These are phyloP conservation scores for Rattus norvegicus DNA, from an alignment of 2,113 vertebrate species.

Conservation along the genomic window DNA sequence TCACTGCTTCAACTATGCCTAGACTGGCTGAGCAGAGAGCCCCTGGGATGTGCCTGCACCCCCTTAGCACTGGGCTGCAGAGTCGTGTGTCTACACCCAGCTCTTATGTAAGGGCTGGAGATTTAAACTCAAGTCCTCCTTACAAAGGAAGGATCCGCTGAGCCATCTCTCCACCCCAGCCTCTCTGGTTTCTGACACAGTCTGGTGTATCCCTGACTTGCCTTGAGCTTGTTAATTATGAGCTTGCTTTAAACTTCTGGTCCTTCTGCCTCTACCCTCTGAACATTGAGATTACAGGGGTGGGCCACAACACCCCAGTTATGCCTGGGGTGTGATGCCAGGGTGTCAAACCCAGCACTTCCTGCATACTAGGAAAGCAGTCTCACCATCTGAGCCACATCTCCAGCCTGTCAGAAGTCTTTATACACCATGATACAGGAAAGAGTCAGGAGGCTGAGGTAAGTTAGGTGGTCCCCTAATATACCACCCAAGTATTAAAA, in stretches of 20 bases:
- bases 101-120: not conserved
- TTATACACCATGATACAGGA: not conserved
- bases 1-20: not conserved
- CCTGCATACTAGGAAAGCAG: not conserved
- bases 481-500: not conserved
- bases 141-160: not conserved
- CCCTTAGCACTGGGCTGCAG: too few species aligned
- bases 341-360: not conserved
- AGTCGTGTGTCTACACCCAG: too few species aligned
- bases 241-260: not conserved
- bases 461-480: not conserved
- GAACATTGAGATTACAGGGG: not conserved
- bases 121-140: not conserved
- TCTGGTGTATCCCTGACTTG: not conserved
- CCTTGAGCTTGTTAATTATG: not conserved
- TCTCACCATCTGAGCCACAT: not conserved
- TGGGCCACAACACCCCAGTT: too few species aligned
- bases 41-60: not conserved
- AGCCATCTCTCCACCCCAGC: not conserved
- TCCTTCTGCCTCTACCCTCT: not conserved
- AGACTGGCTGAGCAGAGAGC: not conserved
- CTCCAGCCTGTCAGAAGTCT: not conserved
- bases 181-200: not conserved
- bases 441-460: not conserved
- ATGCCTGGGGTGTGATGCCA: too few species aligned